Evolutionary conservation across 2,797 vertebrate genomes (phyloP), one percentile per base, ranked within the genome.

Genomic region (Acrossocheilus fasciatus): DNA sequence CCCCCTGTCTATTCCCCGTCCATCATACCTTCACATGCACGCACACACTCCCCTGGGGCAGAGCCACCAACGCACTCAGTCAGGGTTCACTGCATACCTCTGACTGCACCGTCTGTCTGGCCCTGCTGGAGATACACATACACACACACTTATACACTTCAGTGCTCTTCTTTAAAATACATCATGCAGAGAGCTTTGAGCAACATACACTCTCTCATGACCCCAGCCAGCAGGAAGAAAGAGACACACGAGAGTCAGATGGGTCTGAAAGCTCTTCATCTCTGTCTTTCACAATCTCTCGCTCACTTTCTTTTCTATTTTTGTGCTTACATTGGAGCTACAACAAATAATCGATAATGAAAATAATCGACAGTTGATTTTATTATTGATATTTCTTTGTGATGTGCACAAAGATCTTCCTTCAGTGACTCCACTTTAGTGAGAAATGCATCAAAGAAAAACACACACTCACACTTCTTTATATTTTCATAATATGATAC

Each of bases 81-180:
- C 30, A 84, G 76, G 87, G 73, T 74, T 81, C 52, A 66, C 59
- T 68, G 78, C 47, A 78, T 86, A 66, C 45, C 57, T 45, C 50
- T 88, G 50, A 84, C 84, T 79, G 82, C 77, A 86, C 86, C 50
- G 80, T 88, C 86, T 83, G 83, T 78, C 86, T 81, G 77, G 9
- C 68, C 26, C 81, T 86, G 68, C 73, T 72, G 79, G 68, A 86
- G 50, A 78, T 30, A 23, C 70, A 45, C 74, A 64, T 15, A 68
- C 70, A 78, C 64, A 77, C 34, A 86, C 39, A 39, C 43, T 39
- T 41, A 70, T 30, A 73, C 68, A 81, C 84, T 74, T 74, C 77
- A 73, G 66, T 81, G 47, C 73, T 41, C 77, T 82, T 73, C 54
- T 87, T 83, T 70, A 64, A 88, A 88, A 81, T 81, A 83, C 30